phyloP scores from a whole-genome alignment of 2,113 vertebrate genomes.

The Mellivora capensis region DNA sequence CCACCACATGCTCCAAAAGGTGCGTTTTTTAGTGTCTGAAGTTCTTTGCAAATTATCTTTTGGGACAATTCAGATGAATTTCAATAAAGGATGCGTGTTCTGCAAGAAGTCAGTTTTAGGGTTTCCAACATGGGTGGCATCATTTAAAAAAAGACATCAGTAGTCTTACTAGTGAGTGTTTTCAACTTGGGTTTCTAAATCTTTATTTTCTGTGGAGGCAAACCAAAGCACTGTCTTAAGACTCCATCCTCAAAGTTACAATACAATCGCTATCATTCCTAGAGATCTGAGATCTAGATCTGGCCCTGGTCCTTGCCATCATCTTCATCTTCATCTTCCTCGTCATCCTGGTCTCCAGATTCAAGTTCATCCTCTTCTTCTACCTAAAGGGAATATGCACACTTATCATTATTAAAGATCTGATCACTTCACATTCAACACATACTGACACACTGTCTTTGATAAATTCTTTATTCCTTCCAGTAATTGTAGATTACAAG shows the following conservation, averaged over 20 bases:
- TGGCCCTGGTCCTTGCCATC: conserved; percentile 52
- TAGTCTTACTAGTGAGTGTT: conserved; percentile 63
- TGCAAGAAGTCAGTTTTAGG: conserved; percentile 52
- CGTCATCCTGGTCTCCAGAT: conserved; percentile 83
- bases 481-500: neutral
- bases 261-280: neutral
- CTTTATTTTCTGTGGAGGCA: conserved; percentile 63
- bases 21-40: conserved; percentile 45
- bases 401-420: neutral
- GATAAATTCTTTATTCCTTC: neutral
- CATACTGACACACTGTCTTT: neutral
- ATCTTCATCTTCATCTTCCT: conserved; percentile 82
- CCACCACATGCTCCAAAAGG: conserved; percentile 65
- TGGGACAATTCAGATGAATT: conserved; percentile 69
- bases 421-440: neutral
- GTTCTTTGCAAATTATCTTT: conserved; percentile 70
- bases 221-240: conserved; percentile 54
- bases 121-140: conserved; percentile 63
- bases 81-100: conserved; percentile 68
- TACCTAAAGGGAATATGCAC: conserved; percentile 73
- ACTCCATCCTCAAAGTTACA: neutral
- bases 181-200: conserved; percentile 65
- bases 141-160: conserved; percentile 67
- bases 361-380: conserved; percentile 87
- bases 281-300: conserved; percentile 46